These are phyloP conservation scores for Mystacides longicornis DNA, from an alignment of 2,888 invertebrate genomes.

Conservation along the genomic window DNA sequence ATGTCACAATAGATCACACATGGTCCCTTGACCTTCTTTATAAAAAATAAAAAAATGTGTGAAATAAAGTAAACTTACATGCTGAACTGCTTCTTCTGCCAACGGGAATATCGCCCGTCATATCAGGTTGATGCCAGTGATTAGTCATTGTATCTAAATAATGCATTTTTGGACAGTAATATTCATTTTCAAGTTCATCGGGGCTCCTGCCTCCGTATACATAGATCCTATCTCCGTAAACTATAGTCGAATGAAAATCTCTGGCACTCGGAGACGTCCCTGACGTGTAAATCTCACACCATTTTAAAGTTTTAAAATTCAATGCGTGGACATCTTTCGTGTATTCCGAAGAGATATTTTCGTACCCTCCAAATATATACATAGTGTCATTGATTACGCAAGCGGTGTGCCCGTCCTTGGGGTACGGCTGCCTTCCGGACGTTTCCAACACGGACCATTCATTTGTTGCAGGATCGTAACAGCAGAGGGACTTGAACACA, in stretches of 20 bases:
- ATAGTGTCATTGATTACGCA: slow-evolving; percentile 71
- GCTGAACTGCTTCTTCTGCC: slow-evolving; percentile 88
- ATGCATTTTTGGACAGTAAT: slow-evolving; percentile 70
- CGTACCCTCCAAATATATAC: slow-evolving; percentile 89
- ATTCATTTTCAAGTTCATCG: slow-evolving; percentile 62
- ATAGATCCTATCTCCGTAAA: slow-evolving; percentile 72
- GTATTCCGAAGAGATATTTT: slow-evolving; percentile 74
- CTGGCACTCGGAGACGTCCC: slow-evolving; percentile 65
- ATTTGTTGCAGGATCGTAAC: slow-evolving; percentile 67
- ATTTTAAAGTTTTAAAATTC: slow-evolving; percentile 64
- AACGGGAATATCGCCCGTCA: slow-evolving; percentile 56
- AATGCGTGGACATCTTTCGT: slow-evolving; percentile 71
- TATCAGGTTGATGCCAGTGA: slow-evolving; percentile 53
- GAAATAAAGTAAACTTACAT: slow-evolving; percentile 52
- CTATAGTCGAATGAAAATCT: slow-evolving; percentile 84
- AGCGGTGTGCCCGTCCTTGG: slow-evolving; percentile 88
- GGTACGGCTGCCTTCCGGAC: slow-evolving; percentile 65
- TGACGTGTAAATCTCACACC: slow-evolving; percentile 56
- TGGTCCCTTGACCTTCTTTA: no score
- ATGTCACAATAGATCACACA: no score
- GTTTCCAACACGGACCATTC: slow-evolving; percentile 62
- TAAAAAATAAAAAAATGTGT: no score
- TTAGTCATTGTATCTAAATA: slow-evolving; percentile 65
- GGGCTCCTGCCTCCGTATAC: slow-evolving; percentile 80
- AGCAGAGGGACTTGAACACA: slow-evolving; percentile 72